Evolutionary conservation across 2,797 vertebrate species (phyloP).

Genomic region (Euthynnus affinis): DNA sequence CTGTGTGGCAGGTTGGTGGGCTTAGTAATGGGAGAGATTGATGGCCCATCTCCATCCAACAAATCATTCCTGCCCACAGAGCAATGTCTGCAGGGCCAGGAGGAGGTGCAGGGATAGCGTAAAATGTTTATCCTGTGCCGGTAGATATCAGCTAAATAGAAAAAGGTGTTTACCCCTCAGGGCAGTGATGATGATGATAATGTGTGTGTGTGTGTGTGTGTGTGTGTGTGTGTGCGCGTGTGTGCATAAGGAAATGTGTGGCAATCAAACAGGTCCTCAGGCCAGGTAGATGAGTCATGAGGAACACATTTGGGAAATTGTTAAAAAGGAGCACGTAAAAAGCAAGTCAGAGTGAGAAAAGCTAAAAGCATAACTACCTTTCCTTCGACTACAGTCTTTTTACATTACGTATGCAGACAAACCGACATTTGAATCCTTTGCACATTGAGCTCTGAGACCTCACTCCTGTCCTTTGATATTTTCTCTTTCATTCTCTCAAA

Average conservation of each 20-base stretch:
- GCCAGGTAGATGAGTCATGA: slow-evolving; percentile 60
- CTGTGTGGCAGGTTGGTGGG: slow-evolving; percentile 59
- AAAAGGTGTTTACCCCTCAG: slow-evolving; percentile 74
- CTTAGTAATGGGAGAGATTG: slow-evolving; percentile 71
- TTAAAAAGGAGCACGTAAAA: slow-evolving; percentile 30
- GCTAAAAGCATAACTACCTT: slow-evolving; percentile 2
- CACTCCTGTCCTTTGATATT: slow-evolving; percentile 37
- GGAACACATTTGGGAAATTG: slow-evolving; percentile 43
- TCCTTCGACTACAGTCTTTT: slow-evolving; percentile 46
- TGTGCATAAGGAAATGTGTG: slow-evolving; percentile 33
- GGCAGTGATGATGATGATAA: slow-evolving; percentile 54
- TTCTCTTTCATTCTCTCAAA: slow-evolving; percentile 24
- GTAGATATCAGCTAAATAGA: slow-evolving; percentile 72
- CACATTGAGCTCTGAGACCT: slow-evolving; percentile 17
- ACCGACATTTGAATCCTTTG: slow-evolving; percentile 28
- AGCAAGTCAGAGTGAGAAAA: slow-evolving; percentile 6
- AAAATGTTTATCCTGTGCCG: slow-evolving; percentile 70
- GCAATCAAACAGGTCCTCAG: slow-evolving; percentile 56
- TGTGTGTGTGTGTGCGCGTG: slow-evolving; percentile 3
- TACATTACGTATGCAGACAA: slow-evolving; percentile 32
- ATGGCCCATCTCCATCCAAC: slow-evolving; percentile 67
- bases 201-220: slow-evolving; percentile 14
- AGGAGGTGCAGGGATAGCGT: slow-evolving; percentile 42
- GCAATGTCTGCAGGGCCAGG: slow-evolving; percentile 62
- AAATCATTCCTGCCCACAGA: slow-evolving; percentile 72